Evolutionary conservation across 2,888 invertebrate genomes (phyloP).

Genomic region (Xestia xanthographa): DNA sequence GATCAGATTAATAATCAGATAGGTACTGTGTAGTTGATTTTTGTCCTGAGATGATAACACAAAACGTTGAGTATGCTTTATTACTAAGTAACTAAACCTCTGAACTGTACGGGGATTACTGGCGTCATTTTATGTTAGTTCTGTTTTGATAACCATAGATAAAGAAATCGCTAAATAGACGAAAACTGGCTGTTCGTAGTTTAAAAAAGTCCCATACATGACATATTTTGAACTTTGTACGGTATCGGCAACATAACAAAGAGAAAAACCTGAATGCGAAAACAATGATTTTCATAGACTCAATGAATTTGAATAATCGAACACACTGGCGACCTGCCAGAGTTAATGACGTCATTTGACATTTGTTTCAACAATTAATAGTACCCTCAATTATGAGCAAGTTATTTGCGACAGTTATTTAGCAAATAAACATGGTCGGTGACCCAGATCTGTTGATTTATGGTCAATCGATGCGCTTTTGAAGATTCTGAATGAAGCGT

Average conservation of each 20-base stretch:
- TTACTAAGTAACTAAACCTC: neutral
- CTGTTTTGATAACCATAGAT: no score
- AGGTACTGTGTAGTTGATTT: neutral
- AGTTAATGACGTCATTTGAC: conserved; percentile 37
- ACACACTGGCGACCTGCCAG: conserved; percentile 50
- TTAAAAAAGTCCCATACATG: no score
- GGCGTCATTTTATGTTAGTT: neutral
- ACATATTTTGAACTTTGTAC: neutral
- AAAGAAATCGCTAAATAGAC: neutral
- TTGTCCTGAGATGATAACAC: neutral
- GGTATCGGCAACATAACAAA: neutral
- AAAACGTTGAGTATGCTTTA: neutral
- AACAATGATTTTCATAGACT: neutral
- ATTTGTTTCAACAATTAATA: conserved; percentile 53
- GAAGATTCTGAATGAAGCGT: conserved; percentile 12
- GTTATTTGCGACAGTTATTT: conserved; percentile 42
- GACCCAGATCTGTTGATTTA: conserved; percentile 33
- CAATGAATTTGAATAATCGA: conserved; percentile 31
- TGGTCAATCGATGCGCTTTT: conserved; percentile 19
- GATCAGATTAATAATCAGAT: neutral
- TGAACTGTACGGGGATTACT: neutral
- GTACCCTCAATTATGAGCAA: conserved; percentile 26
- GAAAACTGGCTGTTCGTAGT: neutral
- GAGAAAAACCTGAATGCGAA: neutral
- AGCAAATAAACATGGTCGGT: conserved; percentile 38